A percentile compares a stretch with the other conserved stretches of the same genome.
These are phyloP conservation scores for Amblyraja radiata DNA, from an alignment of 2,797 vertebrate species.

Conservation along the genomic window DNA sequence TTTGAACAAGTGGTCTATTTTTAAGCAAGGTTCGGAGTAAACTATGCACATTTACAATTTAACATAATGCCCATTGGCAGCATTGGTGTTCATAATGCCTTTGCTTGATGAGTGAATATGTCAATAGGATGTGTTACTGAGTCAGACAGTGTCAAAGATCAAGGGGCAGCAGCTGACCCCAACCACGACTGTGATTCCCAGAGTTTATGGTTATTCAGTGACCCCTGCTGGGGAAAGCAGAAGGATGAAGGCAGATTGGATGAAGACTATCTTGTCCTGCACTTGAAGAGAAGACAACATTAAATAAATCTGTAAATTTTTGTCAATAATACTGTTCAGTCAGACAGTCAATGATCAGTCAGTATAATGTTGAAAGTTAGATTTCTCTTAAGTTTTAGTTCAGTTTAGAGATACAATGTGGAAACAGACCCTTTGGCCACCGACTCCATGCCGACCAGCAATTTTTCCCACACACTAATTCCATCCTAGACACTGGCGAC, in stretches of 20 bases:
- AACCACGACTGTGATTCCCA: background rate
- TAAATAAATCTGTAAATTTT: background rate
- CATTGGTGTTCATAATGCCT: background rate
- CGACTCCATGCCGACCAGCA: too few species aligned
- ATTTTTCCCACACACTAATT: too few species aligned
- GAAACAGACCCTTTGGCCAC: too few species aligned
- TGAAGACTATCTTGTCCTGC: background rate
- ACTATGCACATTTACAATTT: background rate
- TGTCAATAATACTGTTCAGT: background rate
- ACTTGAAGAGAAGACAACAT: background rate
- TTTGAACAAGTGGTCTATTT: background rate
- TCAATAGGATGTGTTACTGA: background rate
- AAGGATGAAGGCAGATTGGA: background rate
- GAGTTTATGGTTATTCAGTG: background rate
- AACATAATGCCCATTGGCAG: background rate
- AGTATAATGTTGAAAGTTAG: background rate
- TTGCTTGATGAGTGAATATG: too few species aligned
- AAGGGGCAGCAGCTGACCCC: background rate
- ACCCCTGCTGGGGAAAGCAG: slow-evolving; percentile 19
- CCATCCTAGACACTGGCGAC: too few species aligned
- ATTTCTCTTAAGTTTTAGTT: background rate
- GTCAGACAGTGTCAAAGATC: background rate
- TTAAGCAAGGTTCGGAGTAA: background rate
- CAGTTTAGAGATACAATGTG: too few species aligned
- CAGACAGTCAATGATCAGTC: too few species aligned